phyloP scores from a whole-genome alignment of 2,113 vertebrate genomes.

The Triplophysa rosa region DNA sequence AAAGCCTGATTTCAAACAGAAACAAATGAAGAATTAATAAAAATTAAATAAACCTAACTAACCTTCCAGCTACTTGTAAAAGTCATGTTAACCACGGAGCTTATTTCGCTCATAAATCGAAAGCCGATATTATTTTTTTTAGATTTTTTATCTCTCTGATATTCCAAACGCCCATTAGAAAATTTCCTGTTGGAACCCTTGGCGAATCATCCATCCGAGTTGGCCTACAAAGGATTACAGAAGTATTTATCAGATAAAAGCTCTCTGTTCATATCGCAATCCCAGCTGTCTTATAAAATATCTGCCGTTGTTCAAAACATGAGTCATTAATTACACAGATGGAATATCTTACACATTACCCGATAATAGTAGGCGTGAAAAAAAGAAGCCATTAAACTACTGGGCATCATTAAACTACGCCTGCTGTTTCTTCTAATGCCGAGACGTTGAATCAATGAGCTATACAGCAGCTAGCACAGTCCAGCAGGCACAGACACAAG shows the following conservation, averaged over 20 bases:
- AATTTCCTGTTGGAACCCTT: too few species aligned
- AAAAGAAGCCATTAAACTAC: conserved; percentile 14
- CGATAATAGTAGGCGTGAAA: conserved; percentile 8
- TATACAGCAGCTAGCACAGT: background rate
- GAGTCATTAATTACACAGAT: conserved; percentile 25
- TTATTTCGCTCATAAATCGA: too few species aligned
- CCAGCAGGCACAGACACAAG: background rate
- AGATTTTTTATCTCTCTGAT: too few species aligned
- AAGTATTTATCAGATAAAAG: too few species aligned
- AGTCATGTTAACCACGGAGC: too few species aligned
- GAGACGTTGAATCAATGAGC: conserved; percentile 1
- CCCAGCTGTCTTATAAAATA: background rate
- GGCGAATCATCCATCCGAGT: too few species aligned
- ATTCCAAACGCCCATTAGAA: too few species aligned
- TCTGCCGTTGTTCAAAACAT: background rate
- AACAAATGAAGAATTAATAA: too few species aligned
- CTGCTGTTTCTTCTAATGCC: conserved; percentile 3
- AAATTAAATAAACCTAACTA: background rate
- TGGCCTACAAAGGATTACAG: too few species aligned
- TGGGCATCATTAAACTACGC: conserved; percentile 30
- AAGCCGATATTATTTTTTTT: too few species aligned
- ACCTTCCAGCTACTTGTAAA: background rate
- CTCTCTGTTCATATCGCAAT: background rate
- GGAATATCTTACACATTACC: background rate
- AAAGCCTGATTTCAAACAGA: background rate